phyloP scores from a whole-genome alignment of 1,140 invertebrate genomes.

The Pseudomyrmex sp. region DNA sequence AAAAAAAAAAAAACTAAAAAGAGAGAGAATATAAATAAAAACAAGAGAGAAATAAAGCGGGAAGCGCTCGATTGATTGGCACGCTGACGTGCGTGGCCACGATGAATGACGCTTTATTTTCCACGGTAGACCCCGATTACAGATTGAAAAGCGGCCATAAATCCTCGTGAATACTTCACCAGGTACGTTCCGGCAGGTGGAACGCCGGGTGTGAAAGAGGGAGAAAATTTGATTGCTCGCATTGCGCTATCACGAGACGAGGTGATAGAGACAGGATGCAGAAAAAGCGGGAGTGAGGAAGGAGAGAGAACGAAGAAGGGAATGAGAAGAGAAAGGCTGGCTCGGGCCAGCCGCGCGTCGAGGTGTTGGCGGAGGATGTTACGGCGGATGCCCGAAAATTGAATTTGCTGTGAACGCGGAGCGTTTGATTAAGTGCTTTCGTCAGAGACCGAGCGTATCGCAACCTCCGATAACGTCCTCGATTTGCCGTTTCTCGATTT shows the following conservation, averaged over 20 bases:
- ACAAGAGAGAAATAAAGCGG: background rate
- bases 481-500: slow-evolving; percentile 32
- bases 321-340: slow-evolving; percentile 4
- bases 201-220: background rate
- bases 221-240: slow-evolving; percentile 68
- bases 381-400: slow-evolving; percentile 62
- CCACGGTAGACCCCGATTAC: slow-evolving; percentile 58
- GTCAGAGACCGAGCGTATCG: slow-evolving; percentile 41
- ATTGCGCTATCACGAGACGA: slow-evolving; percentile 10
- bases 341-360: slow-evolving; percentile 22
- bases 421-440: slow-evolving; percentile 66
- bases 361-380: slow-evolving; percentile 37
- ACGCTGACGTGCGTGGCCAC: slow-evolving; percentile 37
- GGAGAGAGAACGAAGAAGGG: slow-evolving; percentile 9
- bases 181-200: slow-evolving; percentile 55
- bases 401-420: slow-evolving; percentile 67
- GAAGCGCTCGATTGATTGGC: slow-evolving; percentile 51
- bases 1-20: background rate
- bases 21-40: slow-evolving; percentile 10
- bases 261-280: background rate
- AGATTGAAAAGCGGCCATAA: slow-evolving; percentile 70
- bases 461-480: slow-evolving; percentile 38
- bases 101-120: slow-evolving; percentile 61
- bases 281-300: background rate
- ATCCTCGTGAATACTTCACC: slow-evolving; percentile 72